Conservation (phyloP, 1,140 invertebrate species). For the Parapsyche elsis region DNA sequence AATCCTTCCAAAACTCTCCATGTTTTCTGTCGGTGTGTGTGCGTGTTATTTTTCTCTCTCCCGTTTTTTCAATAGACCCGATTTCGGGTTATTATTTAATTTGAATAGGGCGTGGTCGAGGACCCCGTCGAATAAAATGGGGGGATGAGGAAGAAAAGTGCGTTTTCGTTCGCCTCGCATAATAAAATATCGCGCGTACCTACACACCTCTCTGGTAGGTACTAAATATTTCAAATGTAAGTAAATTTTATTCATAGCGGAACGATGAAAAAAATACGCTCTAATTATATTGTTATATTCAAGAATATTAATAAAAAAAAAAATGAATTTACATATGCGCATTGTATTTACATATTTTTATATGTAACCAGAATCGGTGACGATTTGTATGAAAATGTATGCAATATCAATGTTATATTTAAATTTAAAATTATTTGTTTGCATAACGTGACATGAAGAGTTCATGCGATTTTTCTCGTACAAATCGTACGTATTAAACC, state of each 20-base stretch:
- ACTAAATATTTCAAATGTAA: no score
- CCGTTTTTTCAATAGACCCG: slow-evolving; percentile 42
- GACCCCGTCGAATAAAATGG: not conserved
- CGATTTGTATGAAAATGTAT: slow-evolving; percentile 13
- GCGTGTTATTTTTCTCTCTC: slow-evolving; percentile 18
- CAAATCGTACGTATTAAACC: no score
- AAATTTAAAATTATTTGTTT: no score
- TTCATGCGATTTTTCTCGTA: no score
- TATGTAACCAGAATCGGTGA: not conserved
- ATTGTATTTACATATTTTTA: slow-evolving; percentile 11
- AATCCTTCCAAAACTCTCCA: slow-evolving; percentile 41
- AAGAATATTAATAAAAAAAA: not conserved
- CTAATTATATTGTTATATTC: not conserved
- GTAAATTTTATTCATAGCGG: not conserved
- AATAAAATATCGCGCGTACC: no score
- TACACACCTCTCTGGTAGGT: no score
- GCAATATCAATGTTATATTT: not conserved
- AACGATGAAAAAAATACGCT: not conserved
- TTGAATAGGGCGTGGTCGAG: slow-evolving; percentile 46
- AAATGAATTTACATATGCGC: not conserved
- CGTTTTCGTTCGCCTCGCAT: not conserved
- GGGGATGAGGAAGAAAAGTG: slow-evolving; percentile 30
- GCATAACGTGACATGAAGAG: no score
- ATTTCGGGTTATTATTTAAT: slow-evolving; percentile 47
- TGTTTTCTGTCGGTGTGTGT: not conserved